Evolutionary conservation across 2,888 invertebrate species (phyloP).

Genomic region (Plagodis pulveraria): DNA sequence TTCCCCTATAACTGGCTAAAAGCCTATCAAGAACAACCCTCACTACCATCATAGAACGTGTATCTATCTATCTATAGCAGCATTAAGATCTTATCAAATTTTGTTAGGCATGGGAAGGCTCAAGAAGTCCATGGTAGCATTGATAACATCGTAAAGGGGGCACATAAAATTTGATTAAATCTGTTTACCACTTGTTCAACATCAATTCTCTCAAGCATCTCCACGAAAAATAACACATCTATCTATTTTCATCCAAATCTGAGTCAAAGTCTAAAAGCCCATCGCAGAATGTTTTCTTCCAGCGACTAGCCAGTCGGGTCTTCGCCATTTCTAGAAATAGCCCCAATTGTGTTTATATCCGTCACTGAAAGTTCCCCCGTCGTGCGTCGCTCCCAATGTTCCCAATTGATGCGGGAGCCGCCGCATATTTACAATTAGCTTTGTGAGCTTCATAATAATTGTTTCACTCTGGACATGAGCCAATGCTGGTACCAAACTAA

Average conservation of each 20-base stretch:
- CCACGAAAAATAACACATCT: slow-evolving; percentile 21
- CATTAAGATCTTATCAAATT: too few relatives aligned
- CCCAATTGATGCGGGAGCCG: slow-evolving; percentile 81
- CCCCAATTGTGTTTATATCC: slow-evolving; percentile 74
- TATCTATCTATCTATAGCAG: too few relatives aligned
- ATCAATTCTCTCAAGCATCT: slow-evolving; percentile 17
- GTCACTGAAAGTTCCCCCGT: slow-evolving; percentile 78
- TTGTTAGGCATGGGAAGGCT: too few relatives aligned
- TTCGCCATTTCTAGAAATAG: slow-evolving; percentile 75
- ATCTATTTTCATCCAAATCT: slow-evolving; percentile 20
- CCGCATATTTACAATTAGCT: slow-evolving; percentile 78
- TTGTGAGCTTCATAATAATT: slow-evolving; percentile 71
- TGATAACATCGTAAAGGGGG: too few relatives aligned
- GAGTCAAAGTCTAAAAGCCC: slow-evolving; percentile 26
- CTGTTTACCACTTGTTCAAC: slow-evolving; percentile 18
- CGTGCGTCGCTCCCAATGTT: slow-evolving; percentile 74
- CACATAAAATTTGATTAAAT: slow-evolving; percentile 1
- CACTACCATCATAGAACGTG: too few relatives aligned
- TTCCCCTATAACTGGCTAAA: too few relatives aligned
- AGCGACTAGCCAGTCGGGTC: slow-evolving; percentile 17
- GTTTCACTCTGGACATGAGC: slow-evolving; percentile 63
- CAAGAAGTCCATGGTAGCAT: too few relatives aligned
- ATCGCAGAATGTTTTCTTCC: slow-evolving; percentile 35
- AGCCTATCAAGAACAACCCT: too few relatives aligned
- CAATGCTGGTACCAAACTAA: slow-evolving; percentile 63